Conservation (phyloP, 2,113 vertebrate genomes). For the Lycocorax pyrrhopterus region DNA sequence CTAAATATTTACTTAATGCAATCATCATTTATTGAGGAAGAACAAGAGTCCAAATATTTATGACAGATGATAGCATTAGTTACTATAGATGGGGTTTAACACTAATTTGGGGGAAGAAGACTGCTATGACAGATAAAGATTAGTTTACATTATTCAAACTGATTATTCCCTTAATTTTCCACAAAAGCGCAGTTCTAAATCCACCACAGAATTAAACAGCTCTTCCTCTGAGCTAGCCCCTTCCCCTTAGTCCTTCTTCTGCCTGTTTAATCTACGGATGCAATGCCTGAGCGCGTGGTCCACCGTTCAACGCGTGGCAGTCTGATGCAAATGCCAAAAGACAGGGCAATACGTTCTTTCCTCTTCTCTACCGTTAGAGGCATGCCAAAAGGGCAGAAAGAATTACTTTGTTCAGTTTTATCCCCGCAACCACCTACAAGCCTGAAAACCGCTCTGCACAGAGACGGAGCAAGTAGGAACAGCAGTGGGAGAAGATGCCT, state of each 20-base stretch:
- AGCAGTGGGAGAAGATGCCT: not conserved
- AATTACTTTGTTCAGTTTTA: not conserved
- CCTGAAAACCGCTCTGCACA: not conserved
- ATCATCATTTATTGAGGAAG: not conserved
- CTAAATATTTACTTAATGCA: slow-evolving; percentile 37
- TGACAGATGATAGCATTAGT: not conserved
- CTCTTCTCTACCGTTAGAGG: not conserved
- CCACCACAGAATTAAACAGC: not conserved
- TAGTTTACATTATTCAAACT: not conserved
- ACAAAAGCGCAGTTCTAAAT: not conserved
- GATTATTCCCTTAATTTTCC: not conserved
- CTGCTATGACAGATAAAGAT: not conserved
- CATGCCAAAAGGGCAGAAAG: not conserved
- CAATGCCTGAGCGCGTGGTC: not conserved
- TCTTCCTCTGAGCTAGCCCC: not conserved
- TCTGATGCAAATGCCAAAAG: not conserved
- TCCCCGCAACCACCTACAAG: not conserved
- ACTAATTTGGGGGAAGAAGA: not conserved
- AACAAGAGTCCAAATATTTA: slow-evolving; percentile 17
- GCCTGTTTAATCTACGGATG: not conserved
- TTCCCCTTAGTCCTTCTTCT: not conserved
- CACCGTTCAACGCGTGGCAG: not conserved
- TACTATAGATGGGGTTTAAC: not conserved
- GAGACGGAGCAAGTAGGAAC: not conserved
- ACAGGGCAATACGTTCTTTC: not conserved